phyloP scores from a whole-genome alignment of 2,888 invertebrate genomes.

The Luffia ferchaultella region DNA sequence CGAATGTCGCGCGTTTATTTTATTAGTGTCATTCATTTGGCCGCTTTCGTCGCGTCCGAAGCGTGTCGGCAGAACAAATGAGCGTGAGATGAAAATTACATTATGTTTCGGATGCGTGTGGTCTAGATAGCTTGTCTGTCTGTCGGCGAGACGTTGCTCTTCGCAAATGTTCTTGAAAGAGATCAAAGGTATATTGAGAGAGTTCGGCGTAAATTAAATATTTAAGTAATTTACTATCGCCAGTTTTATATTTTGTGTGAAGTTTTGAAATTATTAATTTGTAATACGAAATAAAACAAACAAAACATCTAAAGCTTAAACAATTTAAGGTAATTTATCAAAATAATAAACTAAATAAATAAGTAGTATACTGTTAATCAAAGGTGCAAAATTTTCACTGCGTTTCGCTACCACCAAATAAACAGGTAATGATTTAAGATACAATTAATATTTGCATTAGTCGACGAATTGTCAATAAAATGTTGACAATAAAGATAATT shows the following conservation, averaged over 20 bases:
- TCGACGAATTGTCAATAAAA: too few relatives aligned
- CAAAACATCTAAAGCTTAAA: background rate
- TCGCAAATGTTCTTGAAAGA: background rate
- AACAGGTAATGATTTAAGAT: too few relatives aligned
- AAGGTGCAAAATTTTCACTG: too few relatives aligned
- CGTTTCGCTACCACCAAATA: too few relatives aligned
- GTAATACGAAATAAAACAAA: background rate
- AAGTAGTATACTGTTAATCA: too few relatives aligned
- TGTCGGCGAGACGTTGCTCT: background rate
- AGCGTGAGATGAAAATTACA: conserved; percentile 10
- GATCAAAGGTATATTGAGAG: background rate
- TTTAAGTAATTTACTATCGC: background rate
- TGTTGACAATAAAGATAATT: too few relatives aligned
- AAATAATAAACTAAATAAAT: too few relatives aligned
- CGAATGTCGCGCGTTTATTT: conserved; percentile 63
- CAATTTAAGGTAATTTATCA: too few relatives aligned
- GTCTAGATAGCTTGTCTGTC: background rate
- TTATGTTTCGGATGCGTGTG: conserved; percentile 2
- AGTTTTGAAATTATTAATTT: too few relatives aligned
- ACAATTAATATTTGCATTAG: too few relatives aligned
- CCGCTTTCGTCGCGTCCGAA: conserved; percentile 45
- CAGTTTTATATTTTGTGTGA: too few relatives aligned
- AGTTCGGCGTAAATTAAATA: background rate
- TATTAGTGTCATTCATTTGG: conserved; percentile 58
- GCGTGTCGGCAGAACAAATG: conserved; percentile 14